phyloP scores from a whole-genome alignment of 2,113 vertebrate species.

The Tetraodon nigroviridis region DNA sequence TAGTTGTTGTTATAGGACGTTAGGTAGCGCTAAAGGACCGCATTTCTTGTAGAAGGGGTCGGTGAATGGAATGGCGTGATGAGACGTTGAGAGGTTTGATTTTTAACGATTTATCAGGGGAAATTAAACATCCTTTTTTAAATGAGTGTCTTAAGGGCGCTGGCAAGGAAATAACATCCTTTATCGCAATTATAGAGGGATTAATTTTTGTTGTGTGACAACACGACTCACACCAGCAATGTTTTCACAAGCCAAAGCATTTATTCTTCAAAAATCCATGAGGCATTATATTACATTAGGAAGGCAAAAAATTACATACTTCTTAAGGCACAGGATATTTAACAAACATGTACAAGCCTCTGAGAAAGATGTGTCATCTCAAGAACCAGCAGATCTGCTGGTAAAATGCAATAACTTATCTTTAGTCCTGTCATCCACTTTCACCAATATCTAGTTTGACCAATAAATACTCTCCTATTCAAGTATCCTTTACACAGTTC shows the following conservation, averaged over 20 bases:
- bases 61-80: too few relatives aligned
- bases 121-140: neutral
- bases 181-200: too few relatives aligned
- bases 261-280: constrained; percentile 58
- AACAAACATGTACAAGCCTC: constrained; percentile 42
- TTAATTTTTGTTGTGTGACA: neutral
- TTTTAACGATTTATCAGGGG: neutral
- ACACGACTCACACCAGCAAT: neutral
- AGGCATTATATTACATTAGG: constrained; percentile 45
- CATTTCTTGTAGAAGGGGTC: neutral
- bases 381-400: constrained; percentile 27
- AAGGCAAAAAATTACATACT: constrained; percentile 56
- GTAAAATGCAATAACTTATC: constrained; percentile 22
- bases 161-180: too few relatives aligned
- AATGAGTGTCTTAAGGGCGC: neutral
- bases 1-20: neutral
- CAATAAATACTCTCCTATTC: constrained; percentile 40
- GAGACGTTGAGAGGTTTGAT: neutral
- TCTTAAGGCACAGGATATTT: constrained; percentile 85
- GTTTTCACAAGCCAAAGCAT: constrained; percentile 48
- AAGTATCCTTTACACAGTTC: constrained; percentile 45
- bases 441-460: constrained; percentile 26
- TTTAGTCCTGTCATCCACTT: constrained; percentile 8
- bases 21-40: constrained; percentile 37
- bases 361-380: constrained; percentile 15